Conservation (phyloP, 2,888 invertebrate genomes). For the Pristionchus maxplancki region DNA sequence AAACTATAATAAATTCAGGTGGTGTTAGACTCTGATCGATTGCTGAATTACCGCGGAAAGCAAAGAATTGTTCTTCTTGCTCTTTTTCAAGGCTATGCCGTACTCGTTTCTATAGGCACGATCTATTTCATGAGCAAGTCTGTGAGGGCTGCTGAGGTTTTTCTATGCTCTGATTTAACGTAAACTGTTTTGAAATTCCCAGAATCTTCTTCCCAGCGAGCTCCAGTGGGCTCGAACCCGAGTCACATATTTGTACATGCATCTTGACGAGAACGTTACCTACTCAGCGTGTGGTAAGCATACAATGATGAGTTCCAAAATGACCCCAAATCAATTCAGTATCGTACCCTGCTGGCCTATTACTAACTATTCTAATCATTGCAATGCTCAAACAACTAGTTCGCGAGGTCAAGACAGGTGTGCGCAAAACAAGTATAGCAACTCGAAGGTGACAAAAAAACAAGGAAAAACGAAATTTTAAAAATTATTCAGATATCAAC, state of each 20-base stretch:
- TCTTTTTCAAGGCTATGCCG: background rate
- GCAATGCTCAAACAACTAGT: background rate
- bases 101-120: background rate
- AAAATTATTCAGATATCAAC: background rate
- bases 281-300: background rate
- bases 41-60: background rate
- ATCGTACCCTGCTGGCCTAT: background rate
- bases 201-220: background rate
- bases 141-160: background rate
- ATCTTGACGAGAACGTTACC: background rate
- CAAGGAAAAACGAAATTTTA: too few relatives aligned
- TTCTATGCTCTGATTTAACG: too few relatives aligned
- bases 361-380: background rate
- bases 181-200: background rate
- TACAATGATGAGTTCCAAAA: background rate
- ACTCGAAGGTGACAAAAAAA: background rate
- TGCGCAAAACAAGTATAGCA: background rate
- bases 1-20: background rate
- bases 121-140: background rate
- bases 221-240: background rate
- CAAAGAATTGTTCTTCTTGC: background rate
- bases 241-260: background rate
- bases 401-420: background rate
- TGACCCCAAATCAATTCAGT: background rate
- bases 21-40: background rate